A percentile compares a stretch with the other conserved stretches of the same genome.
These are phyloP conservation scores for Cygnus buccinator DNA, from an alignment of 2,113 vertebrate species.

Conservation along the genomic window DNA sequence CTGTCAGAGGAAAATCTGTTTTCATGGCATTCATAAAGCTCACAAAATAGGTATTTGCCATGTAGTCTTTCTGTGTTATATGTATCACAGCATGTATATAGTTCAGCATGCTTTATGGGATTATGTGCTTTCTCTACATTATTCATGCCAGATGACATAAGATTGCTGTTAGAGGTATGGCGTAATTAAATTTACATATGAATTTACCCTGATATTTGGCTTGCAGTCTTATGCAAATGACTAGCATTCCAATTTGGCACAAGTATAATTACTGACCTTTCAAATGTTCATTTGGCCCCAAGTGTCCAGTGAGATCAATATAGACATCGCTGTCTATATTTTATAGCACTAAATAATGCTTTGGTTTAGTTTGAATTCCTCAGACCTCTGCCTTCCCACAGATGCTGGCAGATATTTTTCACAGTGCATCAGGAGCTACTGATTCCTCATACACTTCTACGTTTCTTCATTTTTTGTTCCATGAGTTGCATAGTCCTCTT, in stretches of 20 bases:
- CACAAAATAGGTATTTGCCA: slow-evolving; percentile 52
- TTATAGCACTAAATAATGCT: slow-evolving; percentile 48
- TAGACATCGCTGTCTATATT: slow-evolving; percentile 62
- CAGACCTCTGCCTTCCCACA: background rate
- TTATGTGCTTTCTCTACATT: slow-evolving; percentile 63
- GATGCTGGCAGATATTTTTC: slow-evolving; percentile 28
- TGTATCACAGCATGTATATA: slow-evolving; percentile 42
- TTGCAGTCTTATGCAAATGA: slow-evolving; percentile 82
- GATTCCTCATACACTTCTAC: slow-evolving; percentile 20
- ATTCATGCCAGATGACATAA: slow-evolving; percentile 49
- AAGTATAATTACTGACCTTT: slow-evolving; percentile 85
- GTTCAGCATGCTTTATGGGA: slow-evolving; percentile 63
- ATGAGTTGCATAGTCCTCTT: slow-evolving; percentile 6
- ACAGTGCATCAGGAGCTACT: background rate
- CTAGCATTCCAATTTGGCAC: slow-evolving; percentile 75
- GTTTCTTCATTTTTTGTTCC: slow-evolving; percentile 2
- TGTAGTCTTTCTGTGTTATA: background rate
- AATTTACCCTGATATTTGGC: slow-evolving; percentile 79
- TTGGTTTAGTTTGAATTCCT: slow-evolving; percentile 36
- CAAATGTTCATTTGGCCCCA: slow-evolving; percentile 71
- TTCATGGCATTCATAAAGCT: slow-evolving; percentile 60
- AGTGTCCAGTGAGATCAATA: slow-evolving; percentile 67
- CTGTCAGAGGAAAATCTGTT: slow-evolving; percentile 4
- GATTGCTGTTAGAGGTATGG: slow-evolving; percentile 42
- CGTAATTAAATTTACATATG: slow-evolving; percentile 79